Evolutionary conservation across 2,113 vertebrate genomes (phyloP), one percentile per base, ranked within the genome.

Genomic region (Aldabrachelys gigantea): DNA sequence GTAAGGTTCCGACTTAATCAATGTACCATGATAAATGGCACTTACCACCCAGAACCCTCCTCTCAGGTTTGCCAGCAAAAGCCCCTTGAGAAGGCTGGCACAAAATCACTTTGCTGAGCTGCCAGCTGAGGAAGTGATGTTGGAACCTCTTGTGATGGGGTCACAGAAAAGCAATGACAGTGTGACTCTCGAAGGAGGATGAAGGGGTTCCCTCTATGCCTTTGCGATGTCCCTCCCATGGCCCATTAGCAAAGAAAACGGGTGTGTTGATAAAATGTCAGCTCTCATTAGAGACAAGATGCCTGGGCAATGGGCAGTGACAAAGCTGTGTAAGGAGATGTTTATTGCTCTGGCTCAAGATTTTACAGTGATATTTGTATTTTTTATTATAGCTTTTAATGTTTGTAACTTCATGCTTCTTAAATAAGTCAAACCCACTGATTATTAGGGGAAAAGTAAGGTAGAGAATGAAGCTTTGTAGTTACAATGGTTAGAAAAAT

Each of bases 171-270:
- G 7, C 65, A 89, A 47, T 12, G 4, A 19, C 72, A 41, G 29
- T 24, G 50, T 8, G 59, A 80, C 81, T 62, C 76, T 72, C 69
- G 21, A 5, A 80, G 17, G 54, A 80, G 56, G 56, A 31, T 82
- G 80, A 44, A 89, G 21, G 7, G 41, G 38, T 3, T 27, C 57
- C 29, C 49, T 69, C 56, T 5, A 27, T 41, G 50, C 5, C 49
- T 80, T 81, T 49, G 11, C 12, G 56, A 80, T 10, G 87, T 78
- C 88, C 53, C 57, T 81, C 4, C 81, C 19, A 53, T 3, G 19
- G 35, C 24, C 91, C 1, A 2, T 22, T 88, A 25, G 87, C 0
- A 56, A 47, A 44, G 1, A 2, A 0, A 0, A 22, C 16, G 38
- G 29, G 82, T 2, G 69, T 11, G 2, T 8, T 89, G 44, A 50